phyloP scores from a whole-genome alignment of 2,888 invertebrate genomes.

The Tenthredo distinguenda region DNA sequence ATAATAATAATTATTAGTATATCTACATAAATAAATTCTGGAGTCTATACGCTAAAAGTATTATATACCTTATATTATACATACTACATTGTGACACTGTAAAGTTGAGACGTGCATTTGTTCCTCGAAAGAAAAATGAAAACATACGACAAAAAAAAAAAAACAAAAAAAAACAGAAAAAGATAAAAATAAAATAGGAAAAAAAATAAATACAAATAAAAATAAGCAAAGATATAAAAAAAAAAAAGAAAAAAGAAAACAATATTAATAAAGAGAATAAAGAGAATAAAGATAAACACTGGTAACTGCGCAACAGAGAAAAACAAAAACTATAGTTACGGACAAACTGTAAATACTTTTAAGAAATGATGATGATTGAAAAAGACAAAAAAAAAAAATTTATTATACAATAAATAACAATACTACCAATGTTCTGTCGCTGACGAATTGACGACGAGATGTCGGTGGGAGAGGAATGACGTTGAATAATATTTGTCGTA shows the following conservation, averaged over 20 bases:
- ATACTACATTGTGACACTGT: background rate
- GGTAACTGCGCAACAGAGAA: slow-evolving; percentile 44
- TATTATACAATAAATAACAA: slow-evolving; percentile 31
- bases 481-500: slow-evolving; percentile 68
- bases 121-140: slow-evolving; percentile 23
- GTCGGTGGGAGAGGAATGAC: slow-evolving; percentile 53
- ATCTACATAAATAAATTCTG: slow-evolving; percentile 18
- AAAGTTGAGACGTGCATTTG: slow-evolving; percentile 23
- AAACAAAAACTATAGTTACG: slow-evolving; percentile 56
- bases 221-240: background rate
- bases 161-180: background rate
- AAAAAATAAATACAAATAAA: background rate
- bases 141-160: background rate
- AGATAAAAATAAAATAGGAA: background rate
- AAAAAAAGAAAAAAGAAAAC: slow-evolving; percentile 40
- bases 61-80: slow-evolving; percentile 23
- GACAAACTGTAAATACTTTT: slow-evolving; percentile 61
- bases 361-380: slow-evolving; percentile 7
- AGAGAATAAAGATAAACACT: slow-evolving; percentile 51
- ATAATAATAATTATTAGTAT: slow-evolving; percentile 31
- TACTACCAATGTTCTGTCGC: slow-evolving; percentile 41
- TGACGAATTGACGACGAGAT: slow-evolving; percentile 3
- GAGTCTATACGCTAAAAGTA: slow-evolving; percentile 34
- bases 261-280: slow-evolving; percentile 1
- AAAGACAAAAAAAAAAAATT: background rate